These are phyloP conservation scores for Larimichthys polyactis DNA, from an alignment of 2,113 vertebrate genomes.

Conservation along the genomic window DNA sequence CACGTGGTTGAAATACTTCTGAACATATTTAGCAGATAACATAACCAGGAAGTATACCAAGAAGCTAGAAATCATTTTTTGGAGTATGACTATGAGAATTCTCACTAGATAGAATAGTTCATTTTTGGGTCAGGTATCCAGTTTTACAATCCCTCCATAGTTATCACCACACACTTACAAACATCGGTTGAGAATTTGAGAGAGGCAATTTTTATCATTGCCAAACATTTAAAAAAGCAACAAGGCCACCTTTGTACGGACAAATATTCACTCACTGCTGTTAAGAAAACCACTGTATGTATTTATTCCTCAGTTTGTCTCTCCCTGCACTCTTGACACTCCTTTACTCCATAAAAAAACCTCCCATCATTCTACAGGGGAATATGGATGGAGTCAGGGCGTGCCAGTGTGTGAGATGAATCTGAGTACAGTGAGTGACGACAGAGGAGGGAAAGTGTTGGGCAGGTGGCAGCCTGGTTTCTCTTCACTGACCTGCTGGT, in stretches of 20 bases:
- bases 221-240: neutral
- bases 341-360: too few relatives aligned
- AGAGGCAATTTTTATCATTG: neutral
- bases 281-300: neutral
- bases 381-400: neutral
- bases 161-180: too few relatives aligned
- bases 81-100: too few relatives aligned
- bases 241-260: neutral
- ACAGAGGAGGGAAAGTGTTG: neutral
- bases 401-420: neutral
- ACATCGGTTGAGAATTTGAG: too few relatives aligned
- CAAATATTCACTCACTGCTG: neutral
- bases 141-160: too few relatives aligned
- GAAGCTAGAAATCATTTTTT: too few relatives aligned
- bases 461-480: slow-evolving; percentile 35
- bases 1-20: too few relatives aligned
- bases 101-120: too few relatives aligned
- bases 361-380: neutral
- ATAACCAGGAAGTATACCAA: too few relatives aligned
- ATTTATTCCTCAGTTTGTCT: neutral
- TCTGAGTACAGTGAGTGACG: neutral
- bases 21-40: too few relatives aligned
- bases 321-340: neutral
- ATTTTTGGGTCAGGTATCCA: too few relatives aligned
- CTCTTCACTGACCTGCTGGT: slow-evolving; percentile 42